phyloP scores from a whole-genome alignment of 2,888 invertebrate genomes.

The Drosophila neotestacea region DNA sequence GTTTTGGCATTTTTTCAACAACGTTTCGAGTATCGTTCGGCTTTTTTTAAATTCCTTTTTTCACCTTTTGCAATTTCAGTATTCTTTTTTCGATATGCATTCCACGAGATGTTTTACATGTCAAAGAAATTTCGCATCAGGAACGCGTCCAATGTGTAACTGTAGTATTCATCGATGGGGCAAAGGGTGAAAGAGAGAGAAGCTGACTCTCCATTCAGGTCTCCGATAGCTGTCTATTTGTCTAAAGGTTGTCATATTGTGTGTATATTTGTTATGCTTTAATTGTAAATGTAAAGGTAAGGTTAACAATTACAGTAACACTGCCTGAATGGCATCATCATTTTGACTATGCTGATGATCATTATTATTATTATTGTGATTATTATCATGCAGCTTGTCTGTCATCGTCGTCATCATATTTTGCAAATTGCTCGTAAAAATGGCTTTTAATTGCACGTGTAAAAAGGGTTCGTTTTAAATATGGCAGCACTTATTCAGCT shows the following conservation, averaged over 20 bases:
- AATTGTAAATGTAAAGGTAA: conserved; percentile 42
- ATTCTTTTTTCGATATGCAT: conserved; percentile 37
- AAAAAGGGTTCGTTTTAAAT: conserved; percentile 67
- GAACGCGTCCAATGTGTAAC: conserved; percentile 42
- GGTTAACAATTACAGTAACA: conserved; percentile 60
- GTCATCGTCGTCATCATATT: conserved; percentile 66
- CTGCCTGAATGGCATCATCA: conserved; percentile 49
- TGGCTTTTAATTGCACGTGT: conserved; percentile 74
- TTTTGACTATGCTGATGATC: conserved; percentile 17
- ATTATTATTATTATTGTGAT: conserved; percentile 31
- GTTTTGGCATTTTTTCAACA: conserved; percentile 40
- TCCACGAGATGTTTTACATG: conserved; percentile 64
- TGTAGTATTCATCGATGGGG: conserved; percentile 20
- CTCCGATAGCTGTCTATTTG: conserved; percentile 15
- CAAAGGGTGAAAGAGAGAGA: not conserved
- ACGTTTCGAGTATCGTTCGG: conserved; percentile 35
- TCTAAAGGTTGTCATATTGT: conserved; percentile 12
- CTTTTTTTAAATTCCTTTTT: conserved; percentile 17
- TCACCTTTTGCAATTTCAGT: conserved; percentile 5
- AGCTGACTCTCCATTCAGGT: not conserved
- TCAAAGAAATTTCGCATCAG: conserved; percentile 64
- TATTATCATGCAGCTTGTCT: conserved; percentile 28
- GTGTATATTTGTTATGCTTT: conserved; percentile 41
- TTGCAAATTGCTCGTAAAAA: conserved; percentile 77
- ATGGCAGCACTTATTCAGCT: conserved; percentile 43